Conservation (phyloP, 2,797 vertebrate species). For the Myiotriccus ornatus region DNA sequence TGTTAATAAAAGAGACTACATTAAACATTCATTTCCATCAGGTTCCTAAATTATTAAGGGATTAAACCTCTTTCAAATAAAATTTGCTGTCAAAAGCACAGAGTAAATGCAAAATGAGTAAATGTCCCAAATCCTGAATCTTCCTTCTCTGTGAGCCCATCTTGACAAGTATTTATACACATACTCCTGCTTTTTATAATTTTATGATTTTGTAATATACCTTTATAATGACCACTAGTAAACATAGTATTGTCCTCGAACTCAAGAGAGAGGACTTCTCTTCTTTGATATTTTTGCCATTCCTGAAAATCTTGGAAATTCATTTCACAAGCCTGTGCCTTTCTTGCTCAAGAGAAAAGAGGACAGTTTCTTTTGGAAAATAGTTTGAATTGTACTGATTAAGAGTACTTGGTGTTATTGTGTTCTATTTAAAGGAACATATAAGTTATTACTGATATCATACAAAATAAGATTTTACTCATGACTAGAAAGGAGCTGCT, state of each 20-base stretch:
- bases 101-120: not conserved
- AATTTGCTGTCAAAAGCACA: not conserved
- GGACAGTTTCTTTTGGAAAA: not conserved
- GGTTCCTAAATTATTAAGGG: constrained; percentile 20
- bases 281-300: not conserved
- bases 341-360: not conserved
- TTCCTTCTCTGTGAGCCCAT: not conserved
- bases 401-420: not conserved
- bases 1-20: not conserved
- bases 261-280: not conserved
- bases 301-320: not conserved
- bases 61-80: constrained; percentile 29
- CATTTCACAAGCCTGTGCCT: not conserved
- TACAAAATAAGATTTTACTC: not conserved
- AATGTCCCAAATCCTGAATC: not conserved
- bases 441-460: not conserved
- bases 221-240: not conserved
- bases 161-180: not conserved
- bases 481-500: not conserved
- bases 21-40: constrained; percentile 44
- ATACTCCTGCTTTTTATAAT: not conserved
- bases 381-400: not conserved
- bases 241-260: not conserved
- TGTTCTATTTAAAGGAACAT: not conserved
- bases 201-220: not conserved